Percentiles rank a stretch among this genome's conserved stretches.
Conservation (phyloP, 37 sponge, comb jelly and placozoan species). For the Eunapius fragilis region DNA sequence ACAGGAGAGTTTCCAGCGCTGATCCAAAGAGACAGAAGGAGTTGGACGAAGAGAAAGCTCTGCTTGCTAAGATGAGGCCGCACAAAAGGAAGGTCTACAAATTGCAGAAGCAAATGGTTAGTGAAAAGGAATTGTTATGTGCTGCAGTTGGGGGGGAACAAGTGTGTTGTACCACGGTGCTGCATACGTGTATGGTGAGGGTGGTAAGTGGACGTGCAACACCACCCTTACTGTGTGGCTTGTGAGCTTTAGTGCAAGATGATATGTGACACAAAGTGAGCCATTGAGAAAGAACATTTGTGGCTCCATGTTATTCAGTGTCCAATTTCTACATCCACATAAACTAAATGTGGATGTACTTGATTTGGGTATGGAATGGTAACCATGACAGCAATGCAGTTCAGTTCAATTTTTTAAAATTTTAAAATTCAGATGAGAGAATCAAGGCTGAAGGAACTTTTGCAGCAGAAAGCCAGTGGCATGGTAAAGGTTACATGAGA, state of each 20-base stretch:
- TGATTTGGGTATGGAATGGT: too few species aligned
- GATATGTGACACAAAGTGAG: too few species aligned
- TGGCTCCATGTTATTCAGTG: too few species aligned
- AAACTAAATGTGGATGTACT: too few species aligned
- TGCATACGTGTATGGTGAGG: not conserved
- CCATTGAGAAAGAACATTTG: too few species aligned
- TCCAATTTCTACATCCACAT: too few species aligned
- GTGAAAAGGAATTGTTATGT: not conserved
- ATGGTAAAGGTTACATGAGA: not conserved
- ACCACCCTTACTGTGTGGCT: too few species aligned
- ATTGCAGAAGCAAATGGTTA: slow-evolving; percentile 28
- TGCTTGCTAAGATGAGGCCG: slow-evolving; percentile 33
- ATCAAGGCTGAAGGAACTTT: not conserved
- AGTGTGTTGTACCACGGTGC: not conserved
- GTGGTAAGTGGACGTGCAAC: too few species aligned
- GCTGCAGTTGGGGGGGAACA: not conserved
- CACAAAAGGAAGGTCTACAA: slow-evolving; percentile 53
- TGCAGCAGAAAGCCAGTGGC: not conserved
- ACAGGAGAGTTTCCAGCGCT: slow-evolving; percentile 45
- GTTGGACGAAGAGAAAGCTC: slow-evolving; percentile 39
- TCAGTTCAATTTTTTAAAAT: too few species aligned
- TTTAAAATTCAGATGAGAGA: not conserved
- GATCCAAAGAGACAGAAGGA: slow-evolving; percentile 23
- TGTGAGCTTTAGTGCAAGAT: too few species aligned
- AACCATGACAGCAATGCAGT: too few species aligned